These are phyloP conservation scores for Graphium colonna DNA, from an alignment of 2,888 invertebrate species.

Conservation along the genomic window DNA sequence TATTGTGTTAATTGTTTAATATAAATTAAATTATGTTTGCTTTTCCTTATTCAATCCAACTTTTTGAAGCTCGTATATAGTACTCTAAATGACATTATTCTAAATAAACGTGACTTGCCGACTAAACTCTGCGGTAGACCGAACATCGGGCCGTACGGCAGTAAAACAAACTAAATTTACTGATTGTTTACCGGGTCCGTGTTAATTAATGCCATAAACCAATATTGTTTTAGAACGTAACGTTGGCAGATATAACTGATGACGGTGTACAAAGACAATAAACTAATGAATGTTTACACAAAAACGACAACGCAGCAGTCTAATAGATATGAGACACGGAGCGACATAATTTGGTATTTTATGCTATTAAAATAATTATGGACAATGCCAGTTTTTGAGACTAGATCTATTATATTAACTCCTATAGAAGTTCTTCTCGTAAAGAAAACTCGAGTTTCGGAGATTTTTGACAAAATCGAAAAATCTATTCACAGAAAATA, in stretches of 20 bases:
- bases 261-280: not conserved
- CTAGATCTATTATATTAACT: too few species aligned
- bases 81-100: not conserved
- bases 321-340: too few species aligned
- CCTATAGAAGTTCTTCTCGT: too few species aligned
- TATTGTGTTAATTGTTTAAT: too few species aligned
- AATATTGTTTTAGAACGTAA: not conserved
- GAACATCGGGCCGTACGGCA: not conserved
- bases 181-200: not conserved
- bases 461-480: too few species aligned
- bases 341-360: too few species aligned
- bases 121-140: not conserved
- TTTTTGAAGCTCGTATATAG: not conserved
- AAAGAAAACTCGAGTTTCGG: too few species aligned
- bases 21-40: not conserved
- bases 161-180: conserved; percentile 2
- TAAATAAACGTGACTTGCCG: not conserved
- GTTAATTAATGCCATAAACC: not conserved
- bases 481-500: too few species aligned
- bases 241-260: not conserved
- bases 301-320: not conserved
- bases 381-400: too few species aligned
- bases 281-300: not conserved
- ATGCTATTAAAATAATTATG: too few species aligned
- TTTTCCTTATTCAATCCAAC: too few species aligned